Percentiles rank a stretch among this genome's conserved stretches.
phyloP scores from a whole-genome alignment of 2,797 vertebrate genomes.

The Oreonectes daqikongensis region DNA sequence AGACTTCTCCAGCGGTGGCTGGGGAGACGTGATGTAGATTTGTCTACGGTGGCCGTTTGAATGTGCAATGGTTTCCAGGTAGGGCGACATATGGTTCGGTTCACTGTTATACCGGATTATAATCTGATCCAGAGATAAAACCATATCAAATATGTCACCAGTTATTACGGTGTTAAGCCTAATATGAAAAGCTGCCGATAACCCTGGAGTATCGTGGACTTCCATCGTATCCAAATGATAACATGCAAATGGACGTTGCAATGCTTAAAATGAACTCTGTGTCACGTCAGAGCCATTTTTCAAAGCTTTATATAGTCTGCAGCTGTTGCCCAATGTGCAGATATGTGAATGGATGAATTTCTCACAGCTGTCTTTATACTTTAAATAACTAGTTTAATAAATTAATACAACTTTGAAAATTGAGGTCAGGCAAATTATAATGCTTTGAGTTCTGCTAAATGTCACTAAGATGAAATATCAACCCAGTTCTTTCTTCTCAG shows the following conservation, averaged over 20 bases:
- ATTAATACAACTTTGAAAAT: slow-evolving; percentile 19
- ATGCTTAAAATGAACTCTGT: not conserved
- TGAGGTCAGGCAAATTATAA: slow-evolving; percentile 25
- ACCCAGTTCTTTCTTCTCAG: slow-evolving; percentile 11
- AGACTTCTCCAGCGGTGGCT: slow-evolving; percentile 20
- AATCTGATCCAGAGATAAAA: slow-evolving; percentile 20
- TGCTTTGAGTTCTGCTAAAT: slow-evolving; percentile 6
- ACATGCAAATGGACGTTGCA: not conserved
- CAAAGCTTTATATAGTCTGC: slow-evolving; percentile 12
- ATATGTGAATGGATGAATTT: not conserved
- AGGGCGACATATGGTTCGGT: not conserved
- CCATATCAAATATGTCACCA: slow-evolving; percentile 7
- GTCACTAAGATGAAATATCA: slow-evolving; percentile 16
- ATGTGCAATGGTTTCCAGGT: slow-evolving; percentile 11
- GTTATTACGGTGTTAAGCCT: not conserved
- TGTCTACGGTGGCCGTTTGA: not conserved
- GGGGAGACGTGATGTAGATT: slow-evolving; percentile 10
- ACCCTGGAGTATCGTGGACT: not conserved
- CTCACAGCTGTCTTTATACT: slow-evolving; percentile 1
- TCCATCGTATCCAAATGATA: not conserved
- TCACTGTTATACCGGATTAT: slow-evolving; percentile 22
- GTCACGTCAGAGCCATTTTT: not conserved
- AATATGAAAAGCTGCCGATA: not conserved
- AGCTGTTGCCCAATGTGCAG: slow-evolving; percentile 14
- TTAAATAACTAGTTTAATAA: slow-evolving; percentile 27